Base-by-base conservation (phyloP, 2,113 vertebrate species). In the Leiothrix lutea region DNA sequence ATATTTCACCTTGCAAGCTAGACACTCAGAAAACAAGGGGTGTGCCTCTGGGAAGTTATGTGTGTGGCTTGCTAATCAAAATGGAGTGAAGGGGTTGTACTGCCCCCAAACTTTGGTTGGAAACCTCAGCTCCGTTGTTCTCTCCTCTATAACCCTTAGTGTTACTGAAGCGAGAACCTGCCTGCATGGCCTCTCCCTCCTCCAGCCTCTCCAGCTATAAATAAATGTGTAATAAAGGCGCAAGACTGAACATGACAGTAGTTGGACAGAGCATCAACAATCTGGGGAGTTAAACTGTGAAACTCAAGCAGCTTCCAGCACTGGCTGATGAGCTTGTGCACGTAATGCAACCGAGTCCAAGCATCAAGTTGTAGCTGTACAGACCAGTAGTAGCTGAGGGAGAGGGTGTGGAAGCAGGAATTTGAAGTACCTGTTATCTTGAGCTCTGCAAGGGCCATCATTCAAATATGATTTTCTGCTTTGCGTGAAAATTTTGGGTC, bases 341-440 rank as follows among this genome's bases (percentile, higher is more conserved):
- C 0, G 0, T 54, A 56, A 8, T 0, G 3, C n/a, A 72, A 2
- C 23, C 0, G 2, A 35, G 51, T 51, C 33, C 17, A 26, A 45
- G 44, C 25, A 33, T 62, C 64, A 50, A 50, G 60, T 70, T 75
- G 45, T 47, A 47, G 45, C 45, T 23, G 45, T 23, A 40, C 17
- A 45, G 50, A 47, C 6, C n/a, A 33, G 23, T 19, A 35, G 36
- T 67, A 44, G 18, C 70, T 79, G 78, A 85, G 47, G 70, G 84
- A 42, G 8, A n/a, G 53, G 31, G 40, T 78, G 18, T 36, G 38
- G 54, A 83, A 80, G 36, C 54, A 83, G 36, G n/a, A 86, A 77
- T 87, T 29, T 79, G 35, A 60, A 56, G 26, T 83, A 54, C 45
- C 62, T 89, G 11, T 74, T 67, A 67, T 26, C 24, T 33, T 79